Base-by-base conservation (phyloP, 2,797 vertebrate species). In the Parauchenoglanis ngamensis region DNA sequence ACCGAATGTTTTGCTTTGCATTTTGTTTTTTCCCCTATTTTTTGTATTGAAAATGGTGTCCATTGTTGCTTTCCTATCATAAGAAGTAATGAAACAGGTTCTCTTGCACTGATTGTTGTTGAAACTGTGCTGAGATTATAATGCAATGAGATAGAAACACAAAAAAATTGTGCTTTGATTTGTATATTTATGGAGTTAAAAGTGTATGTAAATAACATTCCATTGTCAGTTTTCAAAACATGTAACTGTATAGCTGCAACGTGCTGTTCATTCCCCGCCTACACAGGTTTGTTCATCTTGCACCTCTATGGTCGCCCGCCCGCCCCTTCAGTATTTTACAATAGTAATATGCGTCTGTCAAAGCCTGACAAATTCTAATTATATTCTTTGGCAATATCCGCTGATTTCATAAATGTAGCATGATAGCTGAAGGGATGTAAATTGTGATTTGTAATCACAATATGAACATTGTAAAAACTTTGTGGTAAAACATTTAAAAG, bases 31-130 rank as follows among this genome's bases (percentile, higher is more conserved):
- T 63, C 21, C 80, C 25, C 46, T 63, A 88, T 84, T 6, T 67
- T 83, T 87, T 85, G 59, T 85, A 81, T 63, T 44, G 76, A 87
- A 88, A 25, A 6, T 73, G 68, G 84, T 89, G 40, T 88, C 84
- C 85, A 80, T 85, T 49, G 15, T 54, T 83, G 59, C 52, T 7
- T 63, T 75, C 46, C 25, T 82, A 85, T 86, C 86, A 67, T 78
- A 59, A 86, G 87, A 78, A 25, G 35, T 44, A 17, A 46, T 44
- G 21, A 88, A 86, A 79, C 82, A 85, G 86, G 78, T 72, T n/a
- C 35, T 84, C 61, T 84, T 79, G 65, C 84, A 80, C 87, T 67
- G 80, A 67, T 13, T 63, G 44, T 79, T 81, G 25, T 15, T 46
- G 13, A 63, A 63, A 61, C 35, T 81, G 35, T 49, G 21, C 23